Base-by-base conservation (phyloP, 2,888 invertebrate genomes). In the Acanthosepion esculentum region DNA sequence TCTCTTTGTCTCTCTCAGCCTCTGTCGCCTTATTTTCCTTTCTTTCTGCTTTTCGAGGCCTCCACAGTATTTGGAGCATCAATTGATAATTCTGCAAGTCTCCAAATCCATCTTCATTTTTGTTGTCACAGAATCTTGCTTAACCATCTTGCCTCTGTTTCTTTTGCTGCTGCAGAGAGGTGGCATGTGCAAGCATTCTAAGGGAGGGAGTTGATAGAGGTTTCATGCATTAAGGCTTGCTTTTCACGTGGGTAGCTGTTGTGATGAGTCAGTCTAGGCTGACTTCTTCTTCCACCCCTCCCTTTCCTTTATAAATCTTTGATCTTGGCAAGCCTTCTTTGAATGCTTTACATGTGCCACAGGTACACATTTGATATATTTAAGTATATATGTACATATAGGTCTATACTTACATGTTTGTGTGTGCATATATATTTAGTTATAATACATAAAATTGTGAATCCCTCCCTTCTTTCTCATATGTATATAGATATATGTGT, bases 331-430 rank as follows among this genome's bases (percentile, higher is more conserved):
- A 78, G n/a, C 78, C n/a, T 78, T 78, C 78, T n/a, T 78, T 33
- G n/a, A 78, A n/a, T 78, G n/a, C n/a, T 78, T n/a, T n/a, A 78
- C n/a, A n/a, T 78, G 78, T 78, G 78, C n/a, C 78, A 78, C 78
- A 78, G 78, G 78, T 78, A 78, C 33, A 78, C 15, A 12, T 78
- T 4, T 12, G 41, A n/a, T n/a, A 78, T n/a, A 33, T n/a, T 78
- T 15, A 3, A 15, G n/a, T 78, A 78, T 33, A 5, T 78, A 33
- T 78, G 15, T n/a, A 78, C 33, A 33, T 33, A 33, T 23, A 78
- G n/a, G n/a, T n/a, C 12, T 12, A 78, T 12, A 3, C 15, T n/a
- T 78, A 59, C 59, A 59, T 59, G 23, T 59, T 59, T 59, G 20
- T 59, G 59, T 59, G 6, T 59, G 20, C 23, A 23, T 20, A 59